These are phyloP conservation scores for Schizopygopsis malacanthus DNA, from an alignment of 2,797 vertebrate species.

Conservation along the genomic window DNA sequence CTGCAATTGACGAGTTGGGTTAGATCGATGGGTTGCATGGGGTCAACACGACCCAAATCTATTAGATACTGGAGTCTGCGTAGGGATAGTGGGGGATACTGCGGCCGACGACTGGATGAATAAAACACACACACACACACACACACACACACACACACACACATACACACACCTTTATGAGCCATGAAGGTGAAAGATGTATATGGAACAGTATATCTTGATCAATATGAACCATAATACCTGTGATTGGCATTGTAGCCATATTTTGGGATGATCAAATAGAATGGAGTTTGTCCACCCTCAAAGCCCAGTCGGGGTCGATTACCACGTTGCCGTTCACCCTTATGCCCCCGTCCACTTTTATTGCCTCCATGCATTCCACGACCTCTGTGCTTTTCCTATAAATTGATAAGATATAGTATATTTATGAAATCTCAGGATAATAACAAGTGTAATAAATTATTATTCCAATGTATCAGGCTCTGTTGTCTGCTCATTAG, in stretches of 20 bases:
- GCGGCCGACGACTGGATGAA: slow-evolving; percentile 80
- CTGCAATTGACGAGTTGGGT: slow-evolving; percentile 91
- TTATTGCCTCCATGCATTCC: slow-evolving; percentile 85
- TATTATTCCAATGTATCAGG: background rate
- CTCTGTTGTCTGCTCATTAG: background rate
- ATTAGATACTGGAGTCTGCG: slow-evolving; percentile 93
- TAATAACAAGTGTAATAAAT: background rate
- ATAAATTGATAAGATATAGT: background rate
- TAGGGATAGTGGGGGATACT: slow-evolving; percentile 91
- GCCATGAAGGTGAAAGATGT: background rate
- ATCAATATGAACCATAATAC: slow-evolving; percentile 68
- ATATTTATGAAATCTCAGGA: background rate
- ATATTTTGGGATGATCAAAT: slow-evolving; percentile 91
- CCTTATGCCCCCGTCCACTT: slow-evolving; percentile 93
- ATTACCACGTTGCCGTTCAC: slow-evolving; percentile 88
- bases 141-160: background rate
- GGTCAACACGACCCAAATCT: slow-evolving; percentile 92
- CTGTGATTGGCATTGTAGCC: slow-evolving; percentile 94
- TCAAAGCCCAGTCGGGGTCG: slow-evolving; percentile 92
- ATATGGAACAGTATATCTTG: background rate
- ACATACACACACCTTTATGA: background rate
- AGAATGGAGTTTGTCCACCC: slow-evolving; percentile 94
- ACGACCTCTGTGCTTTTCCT: slow-evolving; percentile 85
- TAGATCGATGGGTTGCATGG: slow-evolving; percentile 89
- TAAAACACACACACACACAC: background rate